phyloP scores from a whole-genome alignment of 1,140 invertebrate species.

The Drosophila parvula region DNA sequence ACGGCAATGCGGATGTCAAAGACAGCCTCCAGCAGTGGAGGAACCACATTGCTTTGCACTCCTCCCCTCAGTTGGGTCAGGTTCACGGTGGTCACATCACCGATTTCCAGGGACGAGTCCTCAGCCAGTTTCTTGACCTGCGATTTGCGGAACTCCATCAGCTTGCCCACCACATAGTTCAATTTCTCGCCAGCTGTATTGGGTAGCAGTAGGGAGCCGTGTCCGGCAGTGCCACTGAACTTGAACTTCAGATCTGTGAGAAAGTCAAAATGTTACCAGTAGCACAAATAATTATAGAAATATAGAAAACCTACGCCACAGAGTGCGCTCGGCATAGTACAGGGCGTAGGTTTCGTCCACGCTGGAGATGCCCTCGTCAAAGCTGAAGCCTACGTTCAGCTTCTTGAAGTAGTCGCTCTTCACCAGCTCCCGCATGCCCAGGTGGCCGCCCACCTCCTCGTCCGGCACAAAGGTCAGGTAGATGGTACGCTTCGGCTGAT shows the following conservation, averaged over 20 bases:
- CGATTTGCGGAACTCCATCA: constrained; percentile 89
- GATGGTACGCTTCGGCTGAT: constrained; percentile 87
- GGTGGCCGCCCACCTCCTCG: constrained; percentile 94
- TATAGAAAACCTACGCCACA: constrained; percentile 86
- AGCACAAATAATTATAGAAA: too few species aligned
- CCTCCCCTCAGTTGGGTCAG: constrained; percentile 94
- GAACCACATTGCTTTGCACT: constrained; percentile 96
- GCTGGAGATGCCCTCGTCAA: constrained; percentile 93
- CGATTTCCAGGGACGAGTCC: constrained; percentile 88
- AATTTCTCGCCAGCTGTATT: constrained; percentile 95
- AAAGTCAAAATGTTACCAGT: too few species aligned
- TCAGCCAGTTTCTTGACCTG: constrained; percentile 88
- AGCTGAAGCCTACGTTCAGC: constrained; percentile 94
- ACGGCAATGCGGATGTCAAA: constrained; percentile 95
- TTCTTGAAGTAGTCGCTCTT: constrained; percentile 91
- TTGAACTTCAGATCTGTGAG: constrained; percentile 21
- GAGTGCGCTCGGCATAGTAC: constrained; percentile 91
- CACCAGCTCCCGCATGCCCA: constrained; percentile 93
- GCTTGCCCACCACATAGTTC: constrained; percentile 90
- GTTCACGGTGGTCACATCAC: constrained; percentile 95
- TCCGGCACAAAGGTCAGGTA: constrained; percentile 94
- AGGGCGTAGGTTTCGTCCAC: constrained; percentile 87
- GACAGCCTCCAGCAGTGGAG: constrained; percentile 89
- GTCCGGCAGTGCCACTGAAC: constrained; percentile 90
- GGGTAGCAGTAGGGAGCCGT: constrained; percentile 93